phyloP scores from a whole-genome alignment of 2,113 vertebrate species.

The Pseudorectes ferrugineus region DNA sequence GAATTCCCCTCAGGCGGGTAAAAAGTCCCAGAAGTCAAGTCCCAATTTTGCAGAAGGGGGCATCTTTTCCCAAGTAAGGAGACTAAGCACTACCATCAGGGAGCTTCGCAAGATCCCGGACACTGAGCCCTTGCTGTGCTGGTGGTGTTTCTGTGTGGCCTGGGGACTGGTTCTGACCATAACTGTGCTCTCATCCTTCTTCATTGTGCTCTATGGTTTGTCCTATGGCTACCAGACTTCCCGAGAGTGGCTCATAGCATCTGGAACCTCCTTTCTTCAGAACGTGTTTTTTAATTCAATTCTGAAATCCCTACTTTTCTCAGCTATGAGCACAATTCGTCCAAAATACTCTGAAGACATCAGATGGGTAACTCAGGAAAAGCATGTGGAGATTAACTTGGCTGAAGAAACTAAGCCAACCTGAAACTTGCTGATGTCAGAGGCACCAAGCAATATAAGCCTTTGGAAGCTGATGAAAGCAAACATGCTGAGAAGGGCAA shows the following conservation, averaged over 20 bases:
- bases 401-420: not conserved
- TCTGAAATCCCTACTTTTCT: not conserved
- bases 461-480: conserved; percentile 25
- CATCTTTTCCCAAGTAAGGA: not conserved
- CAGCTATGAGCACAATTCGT: not conserved
- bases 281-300: conserved; percentile 53
- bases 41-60: accelerated
- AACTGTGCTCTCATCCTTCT: conserved; percentile 24
- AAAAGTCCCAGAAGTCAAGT: not conserved
- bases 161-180: conserved; percentile 54
- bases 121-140: not conserved
- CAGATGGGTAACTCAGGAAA: conserved; percentile 25
- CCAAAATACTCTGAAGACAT: conserved; percentile 46
- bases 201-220: conserved; percentile 70
- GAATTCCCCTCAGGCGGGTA: not conserved
- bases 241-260: conserved; percentile 67
- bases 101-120: not conserved
- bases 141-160: not conserved
- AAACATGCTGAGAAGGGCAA: conserved; percentile 13
- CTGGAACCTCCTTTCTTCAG: conserved; percentile 40
- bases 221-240: conserved; percentile 66
- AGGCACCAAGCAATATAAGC: conserved; percentile 19
- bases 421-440: not conserved
- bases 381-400: not conserved
- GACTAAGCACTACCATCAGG: not conserved